phyloP scores from a whole-genome alignment of 92 coral and sea anemone genomes.

The Metridium senile region DNA sequence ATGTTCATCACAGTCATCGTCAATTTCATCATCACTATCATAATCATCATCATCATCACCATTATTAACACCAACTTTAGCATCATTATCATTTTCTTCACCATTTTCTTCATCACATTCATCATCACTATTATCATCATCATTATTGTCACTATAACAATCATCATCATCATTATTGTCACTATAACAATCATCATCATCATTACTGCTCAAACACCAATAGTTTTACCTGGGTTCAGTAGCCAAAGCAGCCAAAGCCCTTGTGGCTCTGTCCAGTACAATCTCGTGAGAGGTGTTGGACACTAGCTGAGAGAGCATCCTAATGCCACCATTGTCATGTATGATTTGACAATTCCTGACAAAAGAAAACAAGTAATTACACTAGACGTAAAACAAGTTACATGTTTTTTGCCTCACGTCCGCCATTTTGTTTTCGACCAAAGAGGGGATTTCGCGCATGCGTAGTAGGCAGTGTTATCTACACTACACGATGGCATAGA shows the following conservation, averaged over 20 bases:
- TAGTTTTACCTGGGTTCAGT: conserved; percentile 62
- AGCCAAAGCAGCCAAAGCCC: conserved; percentile 82
- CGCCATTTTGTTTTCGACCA: too few species aligned
- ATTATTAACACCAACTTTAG: too few species aligned
- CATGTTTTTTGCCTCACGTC: background rate
- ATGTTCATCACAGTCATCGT: background rate
- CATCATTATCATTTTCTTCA: background rate
- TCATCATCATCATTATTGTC: background rate
- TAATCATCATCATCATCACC: background rate
- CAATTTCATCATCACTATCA: background rate
- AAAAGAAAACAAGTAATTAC: background rate
- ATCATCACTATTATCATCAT: background rate
- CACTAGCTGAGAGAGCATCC: conserved; percentile 66
- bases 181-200: background rate
- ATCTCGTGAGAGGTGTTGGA: conserved; percentile 46
- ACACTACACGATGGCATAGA: too few species aligned
- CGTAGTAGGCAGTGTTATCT: too few species aligned
- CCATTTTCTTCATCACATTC: background rate
- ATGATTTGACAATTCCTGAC: conserved; percentile 81
- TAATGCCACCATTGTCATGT: conserved; percentile 74
- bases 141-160: background rate
- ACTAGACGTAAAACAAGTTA: background rate
- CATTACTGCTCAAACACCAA: background rate
- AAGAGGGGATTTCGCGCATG: too few species aligned
- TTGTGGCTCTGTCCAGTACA: conserved; percentile 79